Percentiles rank a stretch among this genome's conserved stretches.
phyloP scores from a whole-genome alignment of 2,888 invertebrate species.

The Phrixothrix hirtus region DNA sequence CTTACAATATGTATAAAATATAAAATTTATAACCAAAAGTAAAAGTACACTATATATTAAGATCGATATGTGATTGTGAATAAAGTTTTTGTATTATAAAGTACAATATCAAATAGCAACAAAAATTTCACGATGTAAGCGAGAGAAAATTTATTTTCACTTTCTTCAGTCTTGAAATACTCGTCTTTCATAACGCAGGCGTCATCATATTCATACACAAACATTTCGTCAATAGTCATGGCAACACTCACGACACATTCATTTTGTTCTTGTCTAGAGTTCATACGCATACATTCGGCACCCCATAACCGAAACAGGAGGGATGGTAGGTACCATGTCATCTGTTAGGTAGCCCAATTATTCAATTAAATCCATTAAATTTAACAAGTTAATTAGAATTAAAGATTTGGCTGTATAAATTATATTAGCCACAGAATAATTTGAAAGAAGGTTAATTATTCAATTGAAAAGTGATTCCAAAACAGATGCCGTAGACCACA shows the following conservation, averaged over 20 bases:
- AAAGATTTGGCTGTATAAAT: slow-evolving; percentile 6
- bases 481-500: slow-evolving; percentile 53
- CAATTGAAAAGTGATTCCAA: slow-evolving; percentile 45
- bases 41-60: slow-evolving; percentile 36
- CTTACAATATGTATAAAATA: slow-evolving; percentile 31
- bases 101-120: slow-evolving; percentile 31
- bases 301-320: slow-evolving; percentile 46
- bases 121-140: slow-evolving; percentile 37
- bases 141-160: slow-evolving; percentile 38
- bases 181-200: slow-evolving; percentile 36
- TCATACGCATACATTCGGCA: slow-evolving; percentile 48
- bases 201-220: slow-evolving; percentile 43
- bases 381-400: slow-evolving; percentile 11
- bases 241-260: slow-evolving; percentile 43
- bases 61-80: slow-evolving; percentile 41
- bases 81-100: slow-evolving; percentile 35
- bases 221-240: slow-evolving; percentile 40
- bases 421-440: slow-evolving; percentile 30
- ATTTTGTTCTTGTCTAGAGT: slow-evolving; percentile 37
- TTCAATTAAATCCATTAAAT: slow-evolving; percentile 10
- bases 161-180: slow-evolving; percentile 51
- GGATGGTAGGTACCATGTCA: slow-evolving; percentile 49
- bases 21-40: slow-evolving; percentile 23
- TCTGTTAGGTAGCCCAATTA: slow-evolving; percentile 19
- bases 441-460: slow-evolving; percentile 38